Base-by-base conservation (phyloP, 2,888 invertebrate genomes). In the Tortrix viridana region DNA sequence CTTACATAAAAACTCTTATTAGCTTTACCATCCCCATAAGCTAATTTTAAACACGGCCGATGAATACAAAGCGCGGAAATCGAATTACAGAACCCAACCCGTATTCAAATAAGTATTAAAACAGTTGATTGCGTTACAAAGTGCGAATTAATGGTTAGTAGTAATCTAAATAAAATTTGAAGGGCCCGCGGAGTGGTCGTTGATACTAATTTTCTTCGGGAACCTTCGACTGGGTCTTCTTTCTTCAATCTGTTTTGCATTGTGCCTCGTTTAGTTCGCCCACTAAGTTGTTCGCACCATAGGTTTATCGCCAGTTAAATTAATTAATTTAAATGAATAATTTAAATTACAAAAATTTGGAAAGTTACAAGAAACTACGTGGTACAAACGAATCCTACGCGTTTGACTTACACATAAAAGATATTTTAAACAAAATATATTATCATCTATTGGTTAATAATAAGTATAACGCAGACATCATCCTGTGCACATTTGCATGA, bases 151-250 rank as follows among this genome's bases (percentile, higher is more conserved):
- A 49, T 49, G 41, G 49, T 26, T 43, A 43, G 41, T 58, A 43
- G 23, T 58, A 58, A 58, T 57, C 57, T 43, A 41, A 49, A 58
- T 58, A 58, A 58, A 23, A 48, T 58, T 49, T 19, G 48, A 58
- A 49, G 23, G 19, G n/a, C 14, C 47, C 47, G n/a, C n/a, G 26
- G 23, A 41, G 41, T 12, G 49, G 26, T 7, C 49, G 18, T 9
- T 57, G 23, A 16, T 49, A 41, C 26, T 38, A 58, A 48, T 58
- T 58, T 26, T 58, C 26, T 53, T 43, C n/a, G 19, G 49, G 48
- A 26, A 41, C 19, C 48, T 58, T 58, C 48, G 18, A n/a, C 26
- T 49, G 26, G 49, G 41, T 58, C 48, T 49, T 58, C 49, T 41
- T 49, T 43, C 16, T 43, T 44, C 49, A 26, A 49, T n/a, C n/a